Conservation (phyloP, 2,797 vertebrate genomes). For the Phalanger gymnotis region DNA sequence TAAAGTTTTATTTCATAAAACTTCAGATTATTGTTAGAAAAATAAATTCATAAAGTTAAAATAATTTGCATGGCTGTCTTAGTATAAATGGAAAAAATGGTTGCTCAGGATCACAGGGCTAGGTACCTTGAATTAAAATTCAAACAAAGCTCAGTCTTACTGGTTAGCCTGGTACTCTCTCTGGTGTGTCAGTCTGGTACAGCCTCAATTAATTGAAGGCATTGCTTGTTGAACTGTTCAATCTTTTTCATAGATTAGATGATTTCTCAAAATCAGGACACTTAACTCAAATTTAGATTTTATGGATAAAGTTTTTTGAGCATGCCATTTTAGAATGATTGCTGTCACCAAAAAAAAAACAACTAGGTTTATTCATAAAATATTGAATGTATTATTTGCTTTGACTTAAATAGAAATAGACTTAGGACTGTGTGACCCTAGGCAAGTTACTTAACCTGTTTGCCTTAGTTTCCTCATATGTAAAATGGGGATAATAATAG, state of each 20-base stretch:
- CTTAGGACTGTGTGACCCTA: background rate
- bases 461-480: background rate
- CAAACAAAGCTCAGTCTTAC: background rate
- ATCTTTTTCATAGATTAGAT: background rate
- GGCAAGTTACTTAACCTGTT: background rate
- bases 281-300: background rate
- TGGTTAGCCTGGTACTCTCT: background rate
- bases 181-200: background rate
- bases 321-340: background rate
- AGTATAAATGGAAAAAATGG: background rate
- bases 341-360: background rate
- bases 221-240: background rate
- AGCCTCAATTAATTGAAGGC: background rate
- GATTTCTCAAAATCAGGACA: background rate
- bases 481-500: background rate
- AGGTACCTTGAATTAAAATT: background rate
- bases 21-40: background rate
- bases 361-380: background rate
- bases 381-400: background rate
- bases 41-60: background rate
- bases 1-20: background rate
- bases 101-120: background rate
- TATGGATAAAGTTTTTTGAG: background rate
- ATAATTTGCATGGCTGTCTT: background rate
- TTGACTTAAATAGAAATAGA: background rate